phyloP scores from a whole-genome alignment of 2,113 vertebrate genomes.

The Oryzias melastigma region DNA sequence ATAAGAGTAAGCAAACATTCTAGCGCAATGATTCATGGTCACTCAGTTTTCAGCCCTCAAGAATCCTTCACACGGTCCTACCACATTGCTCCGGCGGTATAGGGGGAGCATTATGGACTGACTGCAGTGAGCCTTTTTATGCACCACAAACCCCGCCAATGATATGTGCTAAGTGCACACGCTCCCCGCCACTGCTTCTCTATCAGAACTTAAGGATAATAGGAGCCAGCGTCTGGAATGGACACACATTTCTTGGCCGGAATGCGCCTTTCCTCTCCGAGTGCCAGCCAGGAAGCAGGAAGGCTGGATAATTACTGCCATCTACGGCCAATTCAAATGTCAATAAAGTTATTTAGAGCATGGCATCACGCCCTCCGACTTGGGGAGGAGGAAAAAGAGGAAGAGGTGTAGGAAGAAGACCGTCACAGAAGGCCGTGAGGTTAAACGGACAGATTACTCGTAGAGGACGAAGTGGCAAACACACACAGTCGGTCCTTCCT shows the following conservation, averaged over 20 bases:
- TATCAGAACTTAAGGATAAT: not conserved
- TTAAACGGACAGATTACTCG: constrained; percentile 15
- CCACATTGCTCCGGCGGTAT: constrained; percentile 36
- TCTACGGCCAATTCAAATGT: constrained; percentile 68
- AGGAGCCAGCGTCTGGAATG: constrained; percentile 5
- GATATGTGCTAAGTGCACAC: not conserved
- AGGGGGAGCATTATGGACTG: constrained; percentile 29
- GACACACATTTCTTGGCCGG: constrained; percentile 19
- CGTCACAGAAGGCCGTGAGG: constrained; percentile 4
- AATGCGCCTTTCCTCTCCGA: constrained; percentile 39
- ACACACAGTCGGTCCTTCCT: not conserved
- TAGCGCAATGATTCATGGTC: constrained; percentile 43
- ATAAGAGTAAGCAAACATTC: constrained; percentile 56
- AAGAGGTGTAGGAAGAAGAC: constrained; percentile 7
- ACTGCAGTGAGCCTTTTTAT: constrained; percentile 23
- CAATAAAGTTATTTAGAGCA: constrained; percentile 71
- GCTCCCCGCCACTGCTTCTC: constrained; percentile 5
- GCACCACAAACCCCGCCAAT: not conserved
- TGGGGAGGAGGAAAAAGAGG: constrained; percentile 18
- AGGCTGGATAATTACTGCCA: constrained; percentile 66
- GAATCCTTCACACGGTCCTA: constrained; percentile 48
- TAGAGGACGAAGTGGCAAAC: not conserved
- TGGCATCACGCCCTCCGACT: constrained; percentile 29
- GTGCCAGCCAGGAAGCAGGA: constrained; percentile 58
- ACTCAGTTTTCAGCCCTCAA: constrained; percentile 38